Conservation (phyloP, 2,113 vertebrate genomes). For the Clarias macrocephalus region DNA sequence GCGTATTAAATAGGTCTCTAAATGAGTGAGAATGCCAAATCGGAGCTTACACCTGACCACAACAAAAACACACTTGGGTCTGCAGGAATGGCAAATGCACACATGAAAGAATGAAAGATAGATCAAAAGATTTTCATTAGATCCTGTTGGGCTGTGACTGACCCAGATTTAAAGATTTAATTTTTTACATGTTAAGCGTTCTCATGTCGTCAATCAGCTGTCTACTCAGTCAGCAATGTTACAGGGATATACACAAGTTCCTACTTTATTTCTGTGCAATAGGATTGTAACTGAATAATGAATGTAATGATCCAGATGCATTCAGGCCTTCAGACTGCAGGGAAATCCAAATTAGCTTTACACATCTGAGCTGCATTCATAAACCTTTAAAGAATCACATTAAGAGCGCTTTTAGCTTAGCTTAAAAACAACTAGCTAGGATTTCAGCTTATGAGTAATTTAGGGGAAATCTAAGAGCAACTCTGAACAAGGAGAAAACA, state of each 20-base stretch:
- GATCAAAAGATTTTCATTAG: not conserved
- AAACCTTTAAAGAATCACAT: no score
- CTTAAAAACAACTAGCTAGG: no score
- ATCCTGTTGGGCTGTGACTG: not conserved
- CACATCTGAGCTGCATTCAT: no score
- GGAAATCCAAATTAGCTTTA: no score
- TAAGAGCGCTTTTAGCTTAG: no score
- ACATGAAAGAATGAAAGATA: not conserved
- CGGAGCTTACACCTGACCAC: not conserved
- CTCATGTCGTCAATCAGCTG: not conserved
- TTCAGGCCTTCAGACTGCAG: not conserved
- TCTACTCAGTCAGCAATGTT: not conserved
- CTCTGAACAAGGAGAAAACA: no score
- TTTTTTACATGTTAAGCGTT: not conserved
- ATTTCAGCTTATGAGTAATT: no score
- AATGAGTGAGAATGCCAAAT: not conserved
- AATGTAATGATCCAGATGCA: not conserved
- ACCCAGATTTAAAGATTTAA: constrained; percentile 6
- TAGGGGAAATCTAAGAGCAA: no score
- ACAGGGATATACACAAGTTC: not conserved
- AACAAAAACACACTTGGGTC: not conserved
- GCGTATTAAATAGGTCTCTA: not conserved
- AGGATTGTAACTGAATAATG: not conserved
- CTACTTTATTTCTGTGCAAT: not conserved
- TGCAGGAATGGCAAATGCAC: not conserved